A percentile compares a stretch with the other conserved stretches of the same genome.
phyloP scores from a whole-genome alignment of 2,888 invertebrate species.

The Ferrisia virgata region DNA sequence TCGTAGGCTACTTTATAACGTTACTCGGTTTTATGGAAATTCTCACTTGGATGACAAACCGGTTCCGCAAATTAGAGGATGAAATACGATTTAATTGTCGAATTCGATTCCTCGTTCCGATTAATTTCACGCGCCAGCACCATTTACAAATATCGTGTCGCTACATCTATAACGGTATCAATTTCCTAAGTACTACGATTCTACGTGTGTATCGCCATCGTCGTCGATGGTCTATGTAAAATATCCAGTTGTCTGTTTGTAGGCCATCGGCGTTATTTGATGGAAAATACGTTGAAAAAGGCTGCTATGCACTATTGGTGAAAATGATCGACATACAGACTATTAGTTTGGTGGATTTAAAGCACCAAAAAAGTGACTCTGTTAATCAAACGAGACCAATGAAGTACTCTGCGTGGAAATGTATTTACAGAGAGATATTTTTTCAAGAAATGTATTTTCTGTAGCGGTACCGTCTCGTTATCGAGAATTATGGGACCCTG shows the following conservation, averaged over 20 bases:
- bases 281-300: no score
- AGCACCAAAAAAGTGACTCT: no score
- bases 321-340: no score
- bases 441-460: no score
- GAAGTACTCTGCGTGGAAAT: no score
- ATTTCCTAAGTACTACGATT: neutral
- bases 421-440: no score
- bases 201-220: neutral
- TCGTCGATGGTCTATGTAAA: neutral
- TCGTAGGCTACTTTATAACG: neutral
- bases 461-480: no score
- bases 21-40: constrained; percentile 13
- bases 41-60: neutral
- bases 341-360: no score
- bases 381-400: no score
- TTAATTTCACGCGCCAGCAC: constrained; percentile 13
- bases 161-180: neutral
- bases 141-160: constrained; percentile 3
- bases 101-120: constrained; percentile 14
- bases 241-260: neutral
- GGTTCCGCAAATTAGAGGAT: constrained; percentile 12
- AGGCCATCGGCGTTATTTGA: no score
- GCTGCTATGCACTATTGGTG: no score
- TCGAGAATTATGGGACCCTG: no score
- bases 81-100: constrained; percentile 17